These are phyloP conservation scores for Isotomurus palustris DNA, from an alignment of 2,888 invertebrate genomes.

Conservation along the genomic window DNA sequence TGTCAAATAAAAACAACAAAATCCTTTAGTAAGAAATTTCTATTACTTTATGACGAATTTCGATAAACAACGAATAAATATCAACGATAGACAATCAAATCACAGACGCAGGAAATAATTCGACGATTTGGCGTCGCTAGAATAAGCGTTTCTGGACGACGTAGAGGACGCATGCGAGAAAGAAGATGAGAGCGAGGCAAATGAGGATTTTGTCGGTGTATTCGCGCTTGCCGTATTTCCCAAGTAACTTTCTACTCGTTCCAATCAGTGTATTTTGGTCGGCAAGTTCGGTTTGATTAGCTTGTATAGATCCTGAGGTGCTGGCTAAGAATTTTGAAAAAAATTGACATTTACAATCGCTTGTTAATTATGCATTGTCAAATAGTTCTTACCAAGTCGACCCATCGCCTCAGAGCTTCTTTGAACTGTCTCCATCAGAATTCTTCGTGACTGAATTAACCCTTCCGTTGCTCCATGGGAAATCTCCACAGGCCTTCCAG, in stretches of 20 bases:
- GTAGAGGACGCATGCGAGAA: constrained; percentile 84
- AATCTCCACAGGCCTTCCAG: constrained; percentile 53
- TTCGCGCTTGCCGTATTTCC: constrained; percentile 90
- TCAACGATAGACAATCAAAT: too few species aligned
- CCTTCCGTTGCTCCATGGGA: constrained; percentile 78
- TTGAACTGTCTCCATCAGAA: constrained; percentile 76
- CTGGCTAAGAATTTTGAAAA: constrained; percentile 48
- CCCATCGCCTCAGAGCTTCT: constrained; percentile 81
- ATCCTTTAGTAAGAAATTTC: too few species aligned
- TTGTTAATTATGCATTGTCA: background rate
- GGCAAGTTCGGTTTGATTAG: constrained; percentile 75
- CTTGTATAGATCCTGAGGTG: constrained; percentile 55
- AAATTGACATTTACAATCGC: background rate
- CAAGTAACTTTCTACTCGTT: constrained; percentile 83
- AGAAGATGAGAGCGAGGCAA: constrained; percentile 80
- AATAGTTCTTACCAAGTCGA: constrained; percentile 59
- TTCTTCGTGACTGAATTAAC: constrained; percentile 73
- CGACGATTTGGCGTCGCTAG: too few species aligned
- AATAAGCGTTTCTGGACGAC: constrained; percentile 86
- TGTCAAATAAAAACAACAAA: too few species aligned
- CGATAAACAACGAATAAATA: too few species aligned
- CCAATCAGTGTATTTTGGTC: constrained; percentile 80
- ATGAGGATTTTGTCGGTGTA: constrained; percentile 90
- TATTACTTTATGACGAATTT: too few species aligned
- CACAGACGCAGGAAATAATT: too few species aligned